Evolutionary conservation across 2,888 invertebrate genomes (phyloP).

Genomic region (Nomada ferruginata): DNA sequence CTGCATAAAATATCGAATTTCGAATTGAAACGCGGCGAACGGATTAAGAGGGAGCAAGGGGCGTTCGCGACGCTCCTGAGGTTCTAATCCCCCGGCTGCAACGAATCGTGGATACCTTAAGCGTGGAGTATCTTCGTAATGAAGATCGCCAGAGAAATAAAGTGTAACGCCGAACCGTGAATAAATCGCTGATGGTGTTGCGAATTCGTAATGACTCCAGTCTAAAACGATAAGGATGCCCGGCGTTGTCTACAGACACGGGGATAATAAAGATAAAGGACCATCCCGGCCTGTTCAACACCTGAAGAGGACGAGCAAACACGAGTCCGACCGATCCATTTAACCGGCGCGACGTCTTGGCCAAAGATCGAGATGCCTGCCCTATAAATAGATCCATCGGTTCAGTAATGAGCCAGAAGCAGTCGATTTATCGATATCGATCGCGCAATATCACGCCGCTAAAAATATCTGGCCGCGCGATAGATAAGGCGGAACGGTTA

Average conservation of each 20-base stretch:
- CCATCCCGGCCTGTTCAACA: constrained; percentile 8
- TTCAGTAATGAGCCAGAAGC: constrained; percentile 46
- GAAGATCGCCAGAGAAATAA: too few relatives aligned
- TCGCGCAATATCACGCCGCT: constrained; percentile 40
- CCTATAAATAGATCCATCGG: constrained; percentile 57
- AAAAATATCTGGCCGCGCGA: constrained; percentile 36
- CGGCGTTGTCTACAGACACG: constrained; percentile 43
- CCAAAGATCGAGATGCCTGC: constrained; percentile 59
- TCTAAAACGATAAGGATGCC: constrained; percentile 47
- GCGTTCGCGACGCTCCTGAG: neutral
- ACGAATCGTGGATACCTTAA: neutral
- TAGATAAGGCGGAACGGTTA: constrained; percentile 13
- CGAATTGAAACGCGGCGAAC: constrained; percentile 31
- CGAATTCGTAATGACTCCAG: too few relatives aligned
- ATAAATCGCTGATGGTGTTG: too few relatives aligned
- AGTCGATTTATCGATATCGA: constrained; percentile 52
- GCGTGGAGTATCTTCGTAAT: too few relatives aligned
- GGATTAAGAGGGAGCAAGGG: constrained; percentile 32
- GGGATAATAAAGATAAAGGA: constrained; percentile 43
- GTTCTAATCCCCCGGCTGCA: constrained; percentile 11
- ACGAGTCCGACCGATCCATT: constrained; percentile 37
- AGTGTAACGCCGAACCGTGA: too few relatives aligned
- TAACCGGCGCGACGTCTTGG: constrained; percentile 38
- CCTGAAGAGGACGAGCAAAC: constrained; percentile 52
- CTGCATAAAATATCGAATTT: constrained; percentile 62